phyloP scores from a whole-genome alignment of 2,797 vertebrate genomes.

The Ctenochaetus hawaiiensis region DNA sequence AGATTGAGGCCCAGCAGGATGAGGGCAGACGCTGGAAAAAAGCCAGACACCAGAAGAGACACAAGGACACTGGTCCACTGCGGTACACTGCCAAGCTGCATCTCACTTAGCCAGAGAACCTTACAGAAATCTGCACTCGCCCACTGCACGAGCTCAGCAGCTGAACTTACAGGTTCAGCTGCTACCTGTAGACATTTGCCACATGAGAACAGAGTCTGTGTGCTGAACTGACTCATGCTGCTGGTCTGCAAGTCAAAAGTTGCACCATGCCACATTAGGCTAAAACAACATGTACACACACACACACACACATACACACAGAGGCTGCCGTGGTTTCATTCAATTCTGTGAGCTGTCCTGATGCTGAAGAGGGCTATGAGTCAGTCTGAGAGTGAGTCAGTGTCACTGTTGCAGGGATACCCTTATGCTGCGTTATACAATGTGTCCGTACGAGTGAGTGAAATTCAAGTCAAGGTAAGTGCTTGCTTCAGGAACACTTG shows the following conservation, averaged over 20 bases:
- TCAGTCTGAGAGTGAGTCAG: conserved; percentile 67
- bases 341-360: conserved; percentile 32
- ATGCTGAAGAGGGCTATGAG: conserved; percentile 56
- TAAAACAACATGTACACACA: not conserved
- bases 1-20: conserved; percentile 65
- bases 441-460: conserved; percentile 51
- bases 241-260: conserved; percentile 12
- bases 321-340: conserved; percentile 1
- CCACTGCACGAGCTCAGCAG: not conserved
- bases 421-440: conserved; percentile 55
- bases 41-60: conserved; percentile 76
- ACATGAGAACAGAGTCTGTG: not conserved
- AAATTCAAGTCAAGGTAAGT: conserved; percentile 68
- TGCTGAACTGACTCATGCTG: not conserved
- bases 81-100: conserved; percentile 67
- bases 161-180: not conserved
- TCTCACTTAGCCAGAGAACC: conserved; percentile 32
- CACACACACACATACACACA: not conserved
- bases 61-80: conserved; percentile 80
- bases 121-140: conserved; percentile 34
- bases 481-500: conserved; percentile 43
- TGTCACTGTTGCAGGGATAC: conserved; percentile 68
- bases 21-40: conserved; percentile 69
- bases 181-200: conserved; percentile 26
- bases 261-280: not conserved